These are phyloP conservation scores for Hedychridium roseum DNA, from an alignment of 2,888 invertebrate genomes.

Conservation along the genomic window DNA sequence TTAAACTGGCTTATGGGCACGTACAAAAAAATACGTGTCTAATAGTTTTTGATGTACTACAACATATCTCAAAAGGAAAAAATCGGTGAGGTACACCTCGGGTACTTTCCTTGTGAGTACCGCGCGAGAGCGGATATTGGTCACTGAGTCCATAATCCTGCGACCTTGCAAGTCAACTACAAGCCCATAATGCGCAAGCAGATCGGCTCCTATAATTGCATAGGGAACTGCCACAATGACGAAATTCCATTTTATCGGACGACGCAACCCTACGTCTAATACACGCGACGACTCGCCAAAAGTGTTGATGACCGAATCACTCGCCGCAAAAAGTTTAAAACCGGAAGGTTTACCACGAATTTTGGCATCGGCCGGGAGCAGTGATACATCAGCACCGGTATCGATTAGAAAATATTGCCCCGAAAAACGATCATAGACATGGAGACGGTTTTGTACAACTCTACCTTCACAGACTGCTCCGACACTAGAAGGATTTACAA, in stretches of 20 bases:
- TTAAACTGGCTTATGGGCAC: too few species aligned
- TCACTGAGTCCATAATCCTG: conserved; percentile 2
- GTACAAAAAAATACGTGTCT: too few species aligned
- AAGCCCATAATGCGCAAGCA: conserved; percentile 8
- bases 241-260: conserved; percentile 7
- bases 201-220: conserved; percentile 23
- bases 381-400: conserved; percentile 7
- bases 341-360: conserved; percentile 11
- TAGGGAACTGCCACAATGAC: conserved; percentile 1
- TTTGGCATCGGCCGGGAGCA: neutral
- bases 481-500: neutral
- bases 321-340: conserved; percentile 6
- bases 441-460: neutral
- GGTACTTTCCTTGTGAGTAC: conserved; percentile 7
- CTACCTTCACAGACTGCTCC: neutral
- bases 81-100: too few species aligned
- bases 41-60: too few species aligned
- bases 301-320: neutral
- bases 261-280: conserved; percentile 2
- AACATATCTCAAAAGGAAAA: too few species aligned
- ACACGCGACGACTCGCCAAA: neutral
- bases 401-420: conserved; percentile 6
- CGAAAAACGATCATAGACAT: neutral
- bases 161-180: conserved; percentile 8
- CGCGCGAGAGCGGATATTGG: neutral